These are phyloP conservation scores for Amblyraja radiata DNA, from an alignment of 2,797 vertebrate genomes.

Conservation along the genomic window DNA sequence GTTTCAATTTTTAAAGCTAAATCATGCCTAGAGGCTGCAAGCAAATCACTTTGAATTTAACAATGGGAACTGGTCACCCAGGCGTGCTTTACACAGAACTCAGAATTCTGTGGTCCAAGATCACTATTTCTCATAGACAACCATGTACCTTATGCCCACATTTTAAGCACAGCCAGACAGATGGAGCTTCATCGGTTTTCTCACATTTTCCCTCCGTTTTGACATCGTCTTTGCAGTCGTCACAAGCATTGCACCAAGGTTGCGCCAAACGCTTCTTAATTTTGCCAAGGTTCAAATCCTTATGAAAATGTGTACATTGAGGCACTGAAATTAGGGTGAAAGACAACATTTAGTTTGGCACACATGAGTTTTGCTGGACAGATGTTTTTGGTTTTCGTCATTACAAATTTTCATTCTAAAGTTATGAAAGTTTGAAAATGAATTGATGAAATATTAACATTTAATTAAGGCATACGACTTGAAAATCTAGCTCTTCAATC, in stretches of 20 bases:
- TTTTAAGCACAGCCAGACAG: slow-evolving; percentile 87
- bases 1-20: too few species aligned
- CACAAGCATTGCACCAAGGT: slow-evolving; percentile 68
- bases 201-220: slow-evolving; percentile 52
- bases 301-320: slow-evolving; percentile 75
- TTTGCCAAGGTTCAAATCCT: slow-evolving; percentile 73
- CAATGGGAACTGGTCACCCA: neutral
- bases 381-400: too few species aligned
- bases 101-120: slow-evolving; percentile 28
- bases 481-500: neutral
- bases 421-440: neutral
- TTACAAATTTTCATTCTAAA: neutral
- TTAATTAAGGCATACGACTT: neutral
- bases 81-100: neutral
- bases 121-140: neutral
- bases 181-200: slow-evolving; percentile 51
- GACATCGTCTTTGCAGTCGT: slow-evolving; percentile 71
- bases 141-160: slow-evolving; percentile 80
- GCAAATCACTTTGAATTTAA: too few species aligned
- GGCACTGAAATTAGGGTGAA: slow-evolving; percentile 53
- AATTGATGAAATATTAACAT: neutral
- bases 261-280: slow-evolving; percentile 68
- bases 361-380: neutral
- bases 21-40: too few species aligned
- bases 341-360: neutral